A percentile compares a stretch with the other conserved stretches of the same genome.
These are phyloP conservation scores for Thysanoteuthis rhombus DNA, from an alignment of 2,888 invertebrate species.

Conservation along the genomic window DNA sequence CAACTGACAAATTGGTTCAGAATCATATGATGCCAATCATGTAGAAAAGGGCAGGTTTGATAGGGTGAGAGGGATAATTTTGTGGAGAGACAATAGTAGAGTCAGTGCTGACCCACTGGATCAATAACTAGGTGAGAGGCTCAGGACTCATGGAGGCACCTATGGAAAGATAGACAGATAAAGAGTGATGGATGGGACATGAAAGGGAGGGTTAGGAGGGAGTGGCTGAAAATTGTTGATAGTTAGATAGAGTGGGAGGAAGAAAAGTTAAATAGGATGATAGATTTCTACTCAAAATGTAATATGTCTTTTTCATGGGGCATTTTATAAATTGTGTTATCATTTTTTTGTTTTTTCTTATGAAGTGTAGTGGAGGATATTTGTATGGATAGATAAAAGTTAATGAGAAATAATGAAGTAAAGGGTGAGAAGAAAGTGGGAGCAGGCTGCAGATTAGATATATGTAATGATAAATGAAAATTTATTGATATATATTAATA, in stretches of 20 bases:
- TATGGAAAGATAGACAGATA: not conserved
- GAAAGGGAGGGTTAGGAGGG: not conserved
- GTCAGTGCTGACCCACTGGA: not conserved
- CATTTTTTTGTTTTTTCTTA: not conserved
- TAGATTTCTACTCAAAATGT: not conserved
- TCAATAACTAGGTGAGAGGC: not conserved
- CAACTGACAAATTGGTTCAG: conserved; percentile 12
- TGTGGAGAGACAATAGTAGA: not conserved
- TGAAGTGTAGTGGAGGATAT: not conserved
- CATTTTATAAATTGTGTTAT: not conserved
- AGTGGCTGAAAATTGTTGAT: not conserved
- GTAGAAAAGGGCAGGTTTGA: not conserved
- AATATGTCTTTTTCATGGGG: not conserved
- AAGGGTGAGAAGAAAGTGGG: not conserved
- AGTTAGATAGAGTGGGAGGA: not conserved
- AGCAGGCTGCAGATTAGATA: too few species aligned
- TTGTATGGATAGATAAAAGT: not conserved
- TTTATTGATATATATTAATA: too few species aligned
- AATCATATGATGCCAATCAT: not conserved
- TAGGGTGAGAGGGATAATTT: not conserved
- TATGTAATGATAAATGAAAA: too few species aligned
- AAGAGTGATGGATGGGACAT: not conserved
- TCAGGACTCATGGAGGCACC: not conserved
- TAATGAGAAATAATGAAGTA: not conserved
- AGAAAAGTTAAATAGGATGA: not conserved